These are phyloP conservation scores for Zalophus californianus DNA, from an alignment of 2,797 vertebrate genomes.

Conservation along the genomic window DNA sequence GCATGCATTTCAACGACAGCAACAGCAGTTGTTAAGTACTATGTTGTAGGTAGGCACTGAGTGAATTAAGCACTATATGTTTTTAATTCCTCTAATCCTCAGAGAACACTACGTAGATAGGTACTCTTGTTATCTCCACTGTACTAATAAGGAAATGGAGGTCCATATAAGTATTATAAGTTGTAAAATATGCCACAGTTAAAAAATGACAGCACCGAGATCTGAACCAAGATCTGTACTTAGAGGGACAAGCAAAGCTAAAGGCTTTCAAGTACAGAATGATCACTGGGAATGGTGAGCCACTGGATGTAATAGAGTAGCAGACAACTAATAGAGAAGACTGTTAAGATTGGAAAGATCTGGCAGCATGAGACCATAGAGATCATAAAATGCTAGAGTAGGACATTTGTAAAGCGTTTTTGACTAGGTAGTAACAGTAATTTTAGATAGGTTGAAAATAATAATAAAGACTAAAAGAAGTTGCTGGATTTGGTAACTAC, in stretches of 20 bases:
- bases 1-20: background rate
- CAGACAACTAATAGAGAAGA: background rate
- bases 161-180: background rate
- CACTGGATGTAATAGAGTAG: background rate
- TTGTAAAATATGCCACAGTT: background rate
- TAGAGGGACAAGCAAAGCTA: background rate
- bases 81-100: conserved; percentile 26
- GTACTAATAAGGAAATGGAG: background rate
- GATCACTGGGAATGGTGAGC: background rate
- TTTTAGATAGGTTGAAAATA: background rate
- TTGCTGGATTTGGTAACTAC: conserved; percentile 4
- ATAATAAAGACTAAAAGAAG: background rate
- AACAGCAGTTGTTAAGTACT: background rate
- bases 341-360: background rate
- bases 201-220: background rate
- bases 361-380: background rate
- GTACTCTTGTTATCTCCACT: background rate
- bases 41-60: background rate
- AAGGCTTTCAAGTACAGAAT: background rate
- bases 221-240: background rate
- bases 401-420: background rate
- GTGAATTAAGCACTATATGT: conserved; percentile 1
- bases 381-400: background rate
- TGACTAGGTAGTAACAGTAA: background rate
- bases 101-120: background rate